Base-by-base conservation (phyloP, 2,888 invertebrate genomes). In the Drosophila flavopinicola region DNA sequence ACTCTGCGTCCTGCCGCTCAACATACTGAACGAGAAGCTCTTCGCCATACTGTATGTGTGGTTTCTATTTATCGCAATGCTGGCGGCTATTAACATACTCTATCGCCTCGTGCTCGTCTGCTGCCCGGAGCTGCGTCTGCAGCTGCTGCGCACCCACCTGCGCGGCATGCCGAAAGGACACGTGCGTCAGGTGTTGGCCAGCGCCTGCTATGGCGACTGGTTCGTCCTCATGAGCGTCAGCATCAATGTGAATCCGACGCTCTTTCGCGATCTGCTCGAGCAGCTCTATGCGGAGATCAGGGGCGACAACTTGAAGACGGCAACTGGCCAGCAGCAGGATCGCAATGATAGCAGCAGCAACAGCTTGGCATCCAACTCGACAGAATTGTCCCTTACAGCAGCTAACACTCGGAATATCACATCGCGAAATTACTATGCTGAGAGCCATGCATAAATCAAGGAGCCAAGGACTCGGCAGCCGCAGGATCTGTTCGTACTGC, bases 11-110 rank as follows among this genome's bases (percentile, higher is more conserved):
- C 91, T 96, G 6, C 94, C 96, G 0, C 85, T 96, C 13, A 96
- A 96, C 85, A 94, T 95, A 68, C 93, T 96, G 35, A 95, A 96
- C 82, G 96, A 96, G 87, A 96, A 96, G 88, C 93, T 96, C 67
- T 95, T 94, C 75, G 92, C 94, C 1, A 92, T 95, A 39, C 90
- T 95, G 0, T 95, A 95, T 94, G 93, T 94, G 86, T 96, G 96
- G 94, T 92, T 95, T 17, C 91, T 94, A 11, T 91, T 94, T 51
- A 91, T 96, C 20, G 91, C 94, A 2, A 88, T 93, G 25, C 78
- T 94, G 23, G 94, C 95, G 0, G 91, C 92, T 2, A 73, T 94
- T 17, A 93, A 94, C 17, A 89, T 96, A 6, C 74, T 94, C 0
- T 96, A 95, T 88, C 93, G 96, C 51, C 65, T 93, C 0, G 59